phyloP scores from a whole-genome alignment of 2,113 vertebrate genomes.

The Scolopax mira region DNA sequence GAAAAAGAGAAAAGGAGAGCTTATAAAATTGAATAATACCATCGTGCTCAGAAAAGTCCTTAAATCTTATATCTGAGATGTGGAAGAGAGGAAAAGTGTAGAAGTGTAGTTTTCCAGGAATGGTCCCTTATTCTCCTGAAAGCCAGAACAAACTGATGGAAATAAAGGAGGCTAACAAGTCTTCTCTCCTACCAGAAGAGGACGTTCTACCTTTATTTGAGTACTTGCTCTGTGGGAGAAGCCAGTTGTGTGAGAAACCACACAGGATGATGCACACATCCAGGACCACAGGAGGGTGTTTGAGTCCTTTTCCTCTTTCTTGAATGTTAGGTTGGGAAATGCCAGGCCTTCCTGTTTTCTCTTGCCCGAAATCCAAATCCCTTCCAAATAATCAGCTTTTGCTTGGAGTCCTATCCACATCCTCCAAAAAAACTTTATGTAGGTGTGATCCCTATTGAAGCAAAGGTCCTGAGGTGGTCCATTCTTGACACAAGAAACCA shows the following conservation, averaged over 20 bases:
- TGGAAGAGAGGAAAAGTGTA: neutral
- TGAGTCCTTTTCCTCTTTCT: neutral
- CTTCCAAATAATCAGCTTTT: neutral
- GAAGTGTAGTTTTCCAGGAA: neutral
- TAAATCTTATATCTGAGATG: neutral
- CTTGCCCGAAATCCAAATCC: neutral
- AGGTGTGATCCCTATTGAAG: neutral
- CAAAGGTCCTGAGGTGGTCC: neutral
- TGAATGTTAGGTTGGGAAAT: neutral
- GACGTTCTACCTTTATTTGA: conserved; percentile 1
- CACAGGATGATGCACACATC: neutral
- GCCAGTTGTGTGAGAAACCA: neutral
- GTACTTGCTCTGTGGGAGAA: neutral
- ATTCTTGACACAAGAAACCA: neutral
- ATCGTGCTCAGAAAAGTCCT: neutral
- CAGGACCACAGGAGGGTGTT: neutral
- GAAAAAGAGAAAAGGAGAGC: no score
- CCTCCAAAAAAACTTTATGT: neutral
- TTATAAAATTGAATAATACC: neutral
- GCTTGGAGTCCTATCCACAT: neutral
- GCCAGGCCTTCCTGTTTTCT: neutral
- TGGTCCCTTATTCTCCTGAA: neutral
- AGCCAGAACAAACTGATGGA: neutral
- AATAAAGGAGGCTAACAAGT: neutral
- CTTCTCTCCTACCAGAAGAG: conserved; percentile 36